These are phyloP conservation scores for Taxidea taxus DNA, from an alignment of 2,113 vertebrate genomes.

Conservation along the genomic window DNA sequence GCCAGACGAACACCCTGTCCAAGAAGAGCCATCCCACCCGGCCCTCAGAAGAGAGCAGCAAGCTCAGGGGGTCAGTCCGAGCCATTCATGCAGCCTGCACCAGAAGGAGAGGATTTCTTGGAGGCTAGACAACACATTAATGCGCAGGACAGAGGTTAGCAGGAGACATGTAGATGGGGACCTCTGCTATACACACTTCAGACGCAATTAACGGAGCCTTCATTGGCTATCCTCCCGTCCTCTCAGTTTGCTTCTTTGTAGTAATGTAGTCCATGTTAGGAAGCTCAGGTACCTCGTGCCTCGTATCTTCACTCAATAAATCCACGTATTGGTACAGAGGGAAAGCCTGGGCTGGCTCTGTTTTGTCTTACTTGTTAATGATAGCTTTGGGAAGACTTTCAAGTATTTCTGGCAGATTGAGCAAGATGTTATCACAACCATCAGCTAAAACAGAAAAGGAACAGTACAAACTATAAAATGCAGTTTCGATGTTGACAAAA, in stretches of 20 bases:
- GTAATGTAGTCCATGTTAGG: not conserved
- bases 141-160: not conserved
- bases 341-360: not conserved
- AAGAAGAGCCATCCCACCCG: not conserved
- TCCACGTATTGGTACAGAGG: not conserved
- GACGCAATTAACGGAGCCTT: not conserved
- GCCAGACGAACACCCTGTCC: not conserved
- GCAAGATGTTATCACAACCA: conserved; percentile 3
- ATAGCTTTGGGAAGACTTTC: conserved; percentile 39
- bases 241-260: not conserved
- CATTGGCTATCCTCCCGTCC: not conserved
- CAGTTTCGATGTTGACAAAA: not conserved
- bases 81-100: too few species aligned
- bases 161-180: not conserved
- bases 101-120: too few species aligned
- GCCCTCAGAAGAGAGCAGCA: not conserved
- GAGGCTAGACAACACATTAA: not conserved
- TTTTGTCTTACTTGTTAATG: not conserved
- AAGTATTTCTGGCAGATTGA: conserved; percentile 14
- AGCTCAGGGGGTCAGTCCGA: not conserved
- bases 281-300: not conserved
- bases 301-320: not conserved
- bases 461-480: not conserved
- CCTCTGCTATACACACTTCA: not conserved
- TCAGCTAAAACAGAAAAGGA: conserved; percentile 28